Evolutionary conservation across 2,113 vertebrate genomes (phyloP).

Genomic region (Sciurus niger): DNA sequence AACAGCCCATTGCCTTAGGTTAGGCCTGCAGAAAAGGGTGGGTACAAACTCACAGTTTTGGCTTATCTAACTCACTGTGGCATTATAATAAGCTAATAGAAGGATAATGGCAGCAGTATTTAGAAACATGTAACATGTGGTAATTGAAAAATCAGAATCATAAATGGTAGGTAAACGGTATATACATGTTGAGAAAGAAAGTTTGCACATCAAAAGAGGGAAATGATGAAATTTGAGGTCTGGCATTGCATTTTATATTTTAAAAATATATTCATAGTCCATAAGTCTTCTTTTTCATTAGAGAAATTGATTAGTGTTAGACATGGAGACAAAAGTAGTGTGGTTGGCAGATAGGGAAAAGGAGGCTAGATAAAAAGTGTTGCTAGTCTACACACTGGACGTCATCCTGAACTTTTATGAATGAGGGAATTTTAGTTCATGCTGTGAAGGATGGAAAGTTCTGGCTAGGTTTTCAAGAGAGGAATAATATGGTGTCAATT

Average conservation of each 20-base stretch:
- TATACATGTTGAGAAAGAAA: neutral
- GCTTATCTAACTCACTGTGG: neutral
- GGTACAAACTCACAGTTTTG: neutral
- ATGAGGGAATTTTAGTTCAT: neutral
- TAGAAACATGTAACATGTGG: neutral
- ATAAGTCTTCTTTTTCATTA: neutral
- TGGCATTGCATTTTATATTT: neutral
- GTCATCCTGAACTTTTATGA: neutral
- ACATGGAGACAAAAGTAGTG: neutral
- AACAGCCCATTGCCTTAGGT: no score
- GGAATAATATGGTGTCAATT: neutral
- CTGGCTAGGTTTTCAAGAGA: neutral
- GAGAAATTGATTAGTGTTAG: neutral
- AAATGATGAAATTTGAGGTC: neutral
- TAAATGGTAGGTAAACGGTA: neutral
- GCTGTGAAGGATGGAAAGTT: neutral
- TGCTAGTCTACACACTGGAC: neutral
- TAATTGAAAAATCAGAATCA: neutral
- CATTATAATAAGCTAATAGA: neutral
- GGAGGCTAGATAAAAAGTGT: neutral
- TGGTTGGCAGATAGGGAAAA: neutral
- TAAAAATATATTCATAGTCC: neutral
- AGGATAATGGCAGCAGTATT: neutral
- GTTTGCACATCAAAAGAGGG: neutral
- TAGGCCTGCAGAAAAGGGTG: neutral